These are phyloP conservation scores for Spea bombifrons DNA, from an alignment of 2,113 vertebrate genomes.

Conservation along the genomic window DNA sequence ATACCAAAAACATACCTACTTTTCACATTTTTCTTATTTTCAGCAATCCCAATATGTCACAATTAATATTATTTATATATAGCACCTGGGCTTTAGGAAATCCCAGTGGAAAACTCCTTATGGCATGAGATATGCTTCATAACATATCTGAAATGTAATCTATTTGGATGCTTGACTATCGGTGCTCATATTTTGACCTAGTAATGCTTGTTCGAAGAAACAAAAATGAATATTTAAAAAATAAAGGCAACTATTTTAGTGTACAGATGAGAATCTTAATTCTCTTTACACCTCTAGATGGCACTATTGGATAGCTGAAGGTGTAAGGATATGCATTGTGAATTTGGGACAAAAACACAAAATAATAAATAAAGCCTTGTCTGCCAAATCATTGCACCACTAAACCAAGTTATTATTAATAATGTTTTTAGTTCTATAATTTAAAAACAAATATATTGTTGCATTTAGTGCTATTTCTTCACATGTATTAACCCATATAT, in stretches of 20 bases:
- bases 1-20: neutral
- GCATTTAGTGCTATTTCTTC: no score
- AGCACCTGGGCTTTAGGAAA: neutral
- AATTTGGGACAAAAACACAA: neutral
- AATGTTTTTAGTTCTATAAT: neutral
- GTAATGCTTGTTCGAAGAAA: neutral
- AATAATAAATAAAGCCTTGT: no score
- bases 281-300: conserved; percentile 58
- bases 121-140: neutral
- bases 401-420: neutral
- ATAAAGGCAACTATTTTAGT: neutral
- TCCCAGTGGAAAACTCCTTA: neutral
- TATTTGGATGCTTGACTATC: neutral
- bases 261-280: neutral
- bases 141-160: conserved; percentile 1
- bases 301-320: conserved; percentile 62
- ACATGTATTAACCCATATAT: no score
- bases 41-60: neutral
- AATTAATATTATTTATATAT: neutral
- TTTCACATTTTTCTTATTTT: neutral
- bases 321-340: neutral
- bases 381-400: neutral
- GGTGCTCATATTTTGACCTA: conserved; percentile 2
- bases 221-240: neutral
- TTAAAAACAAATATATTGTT: no score